Base-by-base conservation (phyloP, 2,888 invertebrate genomes). In the Nymphalis urticae region DNA sequence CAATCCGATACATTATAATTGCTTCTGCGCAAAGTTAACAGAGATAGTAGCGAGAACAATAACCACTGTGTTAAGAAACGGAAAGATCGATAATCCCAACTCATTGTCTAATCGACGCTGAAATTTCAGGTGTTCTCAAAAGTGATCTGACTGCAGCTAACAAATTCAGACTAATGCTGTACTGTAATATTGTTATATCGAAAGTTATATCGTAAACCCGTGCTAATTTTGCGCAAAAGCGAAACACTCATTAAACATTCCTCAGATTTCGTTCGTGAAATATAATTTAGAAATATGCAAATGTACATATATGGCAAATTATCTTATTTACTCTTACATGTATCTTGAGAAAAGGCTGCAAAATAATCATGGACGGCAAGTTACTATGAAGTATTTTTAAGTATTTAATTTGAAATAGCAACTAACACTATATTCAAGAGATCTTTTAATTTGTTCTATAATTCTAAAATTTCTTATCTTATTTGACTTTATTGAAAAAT, bases 281-380 rank as follows among this genome's bases (percentile, higher is more conserved):
- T 58, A 69, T 73, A 76, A 76, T 77, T 79, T 70, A 81, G 78
- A 72, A 77, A 75, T 79, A 80, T 75, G 79, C 75, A 74, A 76
- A 78, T 82, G 77, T 83, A 82, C 80, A 80, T 81, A 82, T 79
- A 76, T 77, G 73, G 75, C 76, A 76, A 75, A 75, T 75, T 73
- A 77, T 77, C 75, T 75, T 78, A 75, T 75, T 71, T 70, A 66
- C 71, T 77, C 74, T 80, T 76, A 80, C 75, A 50, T 54, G 48
- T 84, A 85, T 79, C 80, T 83, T 72, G 66, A 78, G 74, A 82
- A 84, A 70, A 82, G 73, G 78, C 76, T 79, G 90, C 90, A 91
- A 92, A 89, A 76, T 82, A 90, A 91, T 81, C 79, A 87, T 90
- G 92, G 92, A 92, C 92, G 92, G 92, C 89, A 89, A 88, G 82